phyloP scores from a whole-genome alignment of 1,140 invertebrate species.

The Lutraria rhynchaena region DNA sequence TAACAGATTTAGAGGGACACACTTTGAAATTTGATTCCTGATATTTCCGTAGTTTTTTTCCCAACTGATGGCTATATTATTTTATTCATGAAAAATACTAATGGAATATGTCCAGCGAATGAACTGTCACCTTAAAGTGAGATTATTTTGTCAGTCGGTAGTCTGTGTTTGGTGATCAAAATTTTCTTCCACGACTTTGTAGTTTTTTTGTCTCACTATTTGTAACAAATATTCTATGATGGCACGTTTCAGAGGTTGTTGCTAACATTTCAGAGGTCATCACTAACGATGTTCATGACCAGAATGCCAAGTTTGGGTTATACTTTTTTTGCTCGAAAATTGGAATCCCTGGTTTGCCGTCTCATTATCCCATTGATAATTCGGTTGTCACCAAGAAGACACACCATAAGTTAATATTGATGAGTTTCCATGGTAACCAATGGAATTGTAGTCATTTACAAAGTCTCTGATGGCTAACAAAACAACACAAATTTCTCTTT shows the following conservation, averaged over 20 bases:
- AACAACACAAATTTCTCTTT: slow-evolving; percentile 27
- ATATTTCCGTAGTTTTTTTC: slow-evolving; percentile 21
- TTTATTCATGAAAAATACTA: slow-evolving; percentile 40
- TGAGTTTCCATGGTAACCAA: slow-evolving; percentile 42
- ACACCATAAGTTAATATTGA: slow-evolving; percentile 59
- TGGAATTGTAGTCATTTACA: slow-evolving; percentile 23
- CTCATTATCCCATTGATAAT: slow-evolving; percentile 54
- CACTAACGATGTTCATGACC: slow-evolving; percentile 33
- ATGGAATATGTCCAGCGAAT: slow-evolving; percentile 30
- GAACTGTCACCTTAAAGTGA: slow-evolving; percentile 35
- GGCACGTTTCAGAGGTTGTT: background rate
- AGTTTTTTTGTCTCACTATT: background rate
- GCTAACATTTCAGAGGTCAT: background rate
- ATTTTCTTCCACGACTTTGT: background rate
- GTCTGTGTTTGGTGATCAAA: background rate
- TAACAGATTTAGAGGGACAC: too few species aligned
- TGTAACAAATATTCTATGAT: background rate
- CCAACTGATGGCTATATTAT: slow-evolving; percentile 9
- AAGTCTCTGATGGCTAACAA: slow-evolving; percentile 31
- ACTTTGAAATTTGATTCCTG: slow-evolving; percentile 9
- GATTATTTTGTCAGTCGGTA: slow-evolving; percentile 1
- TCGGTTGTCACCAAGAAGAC: slow-evolving; percentile 55
- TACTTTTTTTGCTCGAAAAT: slow-evolving; percentile 35
- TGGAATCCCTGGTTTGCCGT: slow-evolving; percentile 40
- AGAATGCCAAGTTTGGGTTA: slow-evolving; percentile 18